Conservation (phyloP, 2,797 vertebrate genomes). For the Enteromius mattozi region DNA sequence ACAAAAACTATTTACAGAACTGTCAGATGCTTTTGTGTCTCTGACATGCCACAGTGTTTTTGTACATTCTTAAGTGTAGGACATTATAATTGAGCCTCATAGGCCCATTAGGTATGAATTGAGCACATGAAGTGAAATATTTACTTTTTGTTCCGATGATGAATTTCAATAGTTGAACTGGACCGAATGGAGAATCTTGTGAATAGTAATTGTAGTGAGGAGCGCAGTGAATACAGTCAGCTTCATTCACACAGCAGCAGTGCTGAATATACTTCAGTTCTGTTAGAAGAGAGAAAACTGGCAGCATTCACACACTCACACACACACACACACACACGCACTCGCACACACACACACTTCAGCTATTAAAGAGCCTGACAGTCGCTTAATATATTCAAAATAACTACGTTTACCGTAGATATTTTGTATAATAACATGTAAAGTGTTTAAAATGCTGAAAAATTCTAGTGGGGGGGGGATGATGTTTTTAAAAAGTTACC, state of each 20-base stretch:
- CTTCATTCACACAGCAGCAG: background rate
- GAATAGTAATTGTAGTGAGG: background rate
- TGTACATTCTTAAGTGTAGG: background rate
- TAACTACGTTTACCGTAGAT: background rate
- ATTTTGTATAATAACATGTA: background rate
- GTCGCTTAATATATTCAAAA: background rate
- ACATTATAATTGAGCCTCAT: background rate
- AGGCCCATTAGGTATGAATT: background rate
- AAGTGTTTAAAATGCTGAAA: background rate
- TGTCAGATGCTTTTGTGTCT: constrained; percentile 2
- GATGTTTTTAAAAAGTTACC: no score
- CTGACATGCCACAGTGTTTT: background rate
- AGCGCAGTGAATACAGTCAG: background rate
- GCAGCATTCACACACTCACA: no score
- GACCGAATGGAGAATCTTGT: background rate
- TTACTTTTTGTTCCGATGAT: background rate
- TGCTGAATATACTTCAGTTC: background rate
- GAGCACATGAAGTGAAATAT: background rate
- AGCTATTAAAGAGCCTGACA: background rate
- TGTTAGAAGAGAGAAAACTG: background rate
- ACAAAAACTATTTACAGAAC: constrained; percentile 28
- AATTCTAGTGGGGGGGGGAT: no score
- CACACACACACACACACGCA: background rate
- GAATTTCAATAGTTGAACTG: background rate
- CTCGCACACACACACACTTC: background rate